A percentile compares a stretch with the other conserved stretches of the same genome.
Conservation (phyloP, 2,797 vertebrate species). For the Anabacerthia variegaticeps region DNA sequence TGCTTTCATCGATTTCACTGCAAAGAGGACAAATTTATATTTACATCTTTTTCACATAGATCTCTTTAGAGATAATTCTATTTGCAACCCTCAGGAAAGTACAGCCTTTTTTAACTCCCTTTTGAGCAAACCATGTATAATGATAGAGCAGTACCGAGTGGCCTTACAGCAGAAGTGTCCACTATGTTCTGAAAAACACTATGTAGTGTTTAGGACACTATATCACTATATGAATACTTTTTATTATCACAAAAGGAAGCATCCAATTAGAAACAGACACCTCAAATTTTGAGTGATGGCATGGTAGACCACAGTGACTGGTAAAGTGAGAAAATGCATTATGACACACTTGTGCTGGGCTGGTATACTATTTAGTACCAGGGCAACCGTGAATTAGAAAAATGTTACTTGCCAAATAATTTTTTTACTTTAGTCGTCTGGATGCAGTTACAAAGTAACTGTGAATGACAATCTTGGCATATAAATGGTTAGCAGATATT, state of each 20-base stretch:
- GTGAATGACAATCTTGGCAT: slow-evolving; percentile 9
- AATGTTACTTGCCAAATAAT: background rate
- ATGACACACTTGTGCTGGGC: background rate
- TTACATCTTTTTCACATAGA: background rate
- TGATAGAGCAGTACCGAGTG: background rate
- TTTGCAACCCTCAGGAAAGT: background rate
- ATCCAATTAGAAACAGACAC: slow-evolving; percentile 8
- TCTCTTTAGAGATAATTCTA: background rate
- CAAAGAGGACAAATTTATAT: background rate
- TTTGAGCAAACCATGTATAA: background rate
- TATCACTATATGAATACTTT: background rate
- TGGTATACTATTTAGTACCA: background rate
- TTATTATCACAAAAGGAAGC: slow-evolving; percentile 20
- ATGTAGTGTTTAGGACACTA: background rate
- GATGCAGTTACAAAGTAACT: slow-evolving; percentile 13
- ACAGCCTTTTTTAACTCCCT: background rate
- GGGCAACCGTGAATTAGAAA: background rate
- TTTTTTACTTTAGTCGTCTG: background rate
- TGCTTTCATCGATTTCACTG: background rate
- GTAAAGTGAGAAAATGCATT: background rate
- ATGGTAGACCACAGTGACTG: background rate
- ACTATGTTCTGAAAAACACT: background rate
- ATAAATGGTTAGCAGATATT: slow-evolving; percentile 24
- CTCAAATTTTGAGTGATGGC: background rate
- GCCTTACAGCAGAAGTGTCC: background rate